Conservation (phyloP, 2,113 vertebrate species). For the Tachysurus vachellii region DNA sequence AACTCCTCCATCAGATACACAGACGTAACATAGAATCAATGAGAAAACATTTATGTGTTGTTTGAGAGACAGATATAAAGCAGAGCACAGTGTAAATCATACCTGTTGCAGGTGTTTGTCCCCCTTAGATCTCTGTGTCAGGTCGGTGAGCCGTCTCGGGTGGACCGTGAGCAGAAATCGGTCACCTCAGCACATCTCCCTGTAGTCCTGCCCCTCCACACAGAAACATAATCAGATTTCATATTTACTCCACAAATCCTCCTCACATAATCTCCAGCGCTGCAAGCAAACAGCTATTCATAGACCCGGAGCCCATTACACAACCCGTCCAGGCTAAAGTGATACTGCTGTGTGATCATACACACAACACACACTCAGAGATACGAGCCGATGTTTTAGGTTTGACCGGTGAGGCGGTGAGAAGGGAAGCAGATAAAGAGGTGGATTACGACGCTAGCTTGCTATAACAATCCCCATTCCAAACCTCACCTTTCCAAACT, state of each 20-base stretch:
- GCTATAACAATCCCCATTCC: no score
- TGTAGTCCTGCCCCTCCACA: constrained; percentile 45
- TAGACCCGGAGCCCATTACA: constrained; percentile 18
- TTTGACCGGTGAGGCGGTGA: not conserved
- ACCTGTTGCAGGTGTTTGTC: constrained; percentile 66
- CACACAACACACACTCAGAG: not conserved
- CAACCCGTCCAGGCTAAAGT: not conserved
- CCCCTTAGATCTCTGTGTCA: constrained; percentile 70
- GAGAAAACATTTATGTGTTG: not conserved
- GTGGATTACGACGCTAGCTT: not conserved
- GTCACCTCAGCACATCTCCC: constrained; percentile 71
- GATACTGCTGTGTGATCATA: not conserved
- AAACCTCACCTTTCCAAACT: not conserved
- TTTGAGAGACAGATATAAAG: not conserved
- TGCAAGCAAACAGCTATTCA: constrained; percentile 45
- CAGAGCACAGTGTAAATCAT: constrained; percentile 43
- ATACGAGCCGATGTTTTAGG: not conserved
- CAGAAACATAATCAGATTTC: constrained; percentile 74
- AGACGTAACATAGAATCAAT: not conserved
- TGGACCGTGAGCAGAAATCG: constrained; percentile 68
- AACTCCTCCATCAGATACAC: not conserved
- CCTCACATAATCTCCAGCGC: constrained; percentile 64
- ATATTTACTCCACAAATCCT: constrained; percentile 73
- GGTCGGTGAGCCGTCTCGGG: constrained; percentile 56
- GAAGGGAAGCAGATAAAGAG: not conserved